Evolutionary conservation across 1,140 invertebrate species (phyloP), one percentile per base, ranked within the genome.

Genomic region (Antheraea mylitta): DNA sequence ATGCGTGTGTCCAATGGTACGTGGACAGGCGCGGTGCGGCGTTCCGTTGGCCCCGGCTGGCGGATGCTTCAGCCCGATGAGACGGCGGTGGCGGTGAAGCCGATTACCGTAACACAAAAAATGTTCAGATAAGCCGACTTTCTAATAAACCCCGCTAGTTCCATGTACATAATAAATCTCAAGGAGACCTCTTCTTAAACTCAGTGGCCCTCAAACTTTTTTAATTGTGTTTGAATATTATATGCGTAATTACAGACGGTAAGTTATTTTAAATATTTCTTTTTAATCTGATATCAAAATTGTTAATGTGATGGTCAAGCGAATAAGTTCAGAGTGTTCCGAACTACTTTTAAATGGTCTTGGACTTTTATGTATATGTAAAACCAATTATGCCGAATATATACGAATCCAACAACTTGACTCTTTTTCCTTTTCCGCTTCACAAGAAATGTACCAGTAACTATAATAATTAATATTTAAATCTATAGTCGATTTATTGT

Each of bases 111-210:
- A 87, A 86, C 81, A 89, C 79, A 90, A 90, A 90, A 89, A 90
- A 89, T 83, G 78, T 77, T 80, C 70, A 85, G 89, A 89, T 89
- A 89, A 89, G 83, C 85, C 85, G 82, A 86, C 87, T 89, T 86
- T 91, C 86, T 91, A 91, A 87, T 89, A 89, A 83, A 88, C 79
- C 81, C 79, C 79, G 71, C 79, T 81, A 79, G 76, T 70, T 70
- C 77, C 81, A 73, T 89, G 83, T 89, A 85, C 79, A 87, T 87
- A 91, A 91, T 91, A 91, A 91, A 91, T 91, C 87, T 91, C 89
- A 82, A 87, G 77, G 80, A 85, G 82, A 83, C 85, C 82, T 82
- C 83, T 83, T 80, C 78, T 81, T 74, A 79, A 76, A 73, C 16
- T 59, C 80, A 83, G 72, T 59, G 81, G 72, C 78, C 36, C 77